These are phyloP conservation scores for Acanthurus tractus DNA, from an alignment of 2,797 vertebrate species.

Conservation along the genomic window DNA sequence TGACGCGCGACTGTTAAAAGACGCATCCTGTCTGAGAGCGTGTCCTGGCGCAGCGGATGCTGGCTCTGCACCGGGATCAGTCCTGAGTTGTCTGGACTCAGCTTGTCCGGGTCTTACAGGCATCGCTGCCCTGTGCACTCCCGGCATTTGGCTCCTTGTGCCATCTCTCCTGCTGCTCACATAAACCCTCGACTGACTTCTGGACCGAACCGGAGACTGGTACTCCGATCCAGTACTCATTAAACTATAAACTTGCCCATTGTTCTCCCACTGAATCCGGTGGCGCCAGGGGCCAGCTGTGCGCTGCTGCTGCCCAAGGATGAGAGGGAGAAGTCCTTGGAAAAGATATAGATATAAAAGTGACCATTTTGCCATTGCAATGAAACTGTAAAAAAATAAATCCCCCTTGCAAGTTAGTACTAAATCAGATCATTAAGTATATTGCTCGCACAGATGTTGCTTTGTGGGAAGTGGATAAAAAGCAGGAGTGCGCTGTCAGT, in stretches of 20 bases:
- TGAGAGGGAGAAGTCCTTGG: slow-evolving; percentile 67
- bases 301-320: slow-evolving; percentile 73
- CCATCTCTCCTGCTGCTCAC: slow-evolving; percentile 73
- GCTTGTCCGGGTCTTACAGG: slow-evolving; percentile 39
- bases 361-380: slow-evolving; percentile 76
- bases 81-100: slow-evolving; percentile 47
- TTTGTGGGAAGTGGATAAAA: slow-evolving; percentile 36
- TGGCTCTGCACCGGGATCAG: slow-evolving; percentile 17
- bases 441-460: slow-evolving; percentile 20
- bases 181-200: slow-evolving; percentile 71
- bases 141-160: slow-evolving; percentile 41
- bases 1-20: slow-evolving; percentile 33
- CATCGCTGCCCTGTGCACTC: slow-evolving; percentile 47
- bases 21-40: slow-evolving; percentile 41
- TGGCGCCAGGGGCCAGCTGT: slow-evolving; percentile 81
- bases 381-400: slow-evolving; percentile 26
- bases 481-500: slow-evolving; percentile 44
- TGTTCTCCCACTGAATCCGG: slow-evolving; percentile 86
- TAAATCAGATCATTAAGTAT: slow-evolving; percentile 33
- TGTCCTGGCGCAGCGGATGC: slow-evolving; percentile 21
- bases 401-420: slow-evolving; percentile 1
- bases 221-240: slow-evolving; percentile 84
- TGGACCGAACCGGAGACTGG: slow-evolving; percentile 70
- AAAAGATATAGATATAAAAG: slow-evolving; percentile 73
- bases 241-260: slow-evolving; percentile 86